Conservation (phyloP, 2,113 vertebrate genomes). For the Bubalus kerabau region DNA sequence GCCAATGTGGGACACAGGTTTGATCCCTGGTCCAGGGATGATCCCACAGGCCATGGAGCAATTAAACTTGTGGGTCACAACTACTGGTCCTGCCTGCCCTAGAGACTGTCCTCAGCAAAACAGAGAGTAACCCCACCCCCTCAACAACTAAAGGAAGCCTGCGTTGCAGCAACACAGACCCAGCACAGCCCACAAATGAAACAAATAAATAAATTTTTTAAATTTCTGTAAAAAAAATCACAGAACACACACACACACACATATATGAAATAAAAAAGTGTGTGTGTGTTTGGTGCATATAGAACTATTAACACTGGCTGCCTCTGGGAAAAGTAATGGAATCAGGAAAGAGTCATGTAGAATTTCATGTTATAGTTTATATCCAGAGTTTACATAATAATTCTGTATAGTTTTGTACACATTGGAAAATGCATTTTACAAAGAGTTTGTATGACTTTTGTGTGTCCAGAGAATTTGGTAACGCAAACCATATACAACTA, state of each 20-base stretch:
- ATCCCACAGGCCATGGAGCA: background rate
- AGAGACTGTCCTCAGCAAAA: background rate
- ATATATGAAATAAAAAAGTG: background rate
- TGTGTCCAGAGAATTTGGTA: background rate
- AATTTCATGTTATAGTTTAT: background rate
- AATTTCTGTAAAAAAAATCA: background rate
- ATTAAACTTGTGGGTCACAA: background rate
- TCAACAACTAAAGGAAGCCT: background rate
- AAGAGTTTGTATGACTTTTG: background rate
- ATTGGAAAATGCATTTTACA: background rate
- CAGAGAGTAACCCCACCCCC: background rate
- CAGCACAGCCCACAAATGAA: background rate
- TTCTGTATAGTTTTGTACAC: background rate
- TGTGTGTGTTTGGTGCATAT: background rate
- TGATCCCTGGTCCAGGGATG: background rate
- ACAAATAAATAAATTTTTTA: background rate
- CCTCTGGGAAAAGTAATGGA: background rate
- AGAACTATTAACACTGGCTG: background rate
- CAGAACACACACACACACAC: background rate
- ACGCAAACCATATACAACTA: background rate
- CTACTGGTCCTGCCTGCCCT: background rate
- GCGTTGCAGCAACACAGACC: background rate
- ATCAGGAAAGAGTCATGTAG: background rate
- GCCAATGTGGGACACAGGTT: background rate
- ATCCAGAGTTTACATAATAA: background rate